phyloP scores from a whole-genome alignment of 1,140 invertebrate genomes.

The Capitella teleta region DNA sequence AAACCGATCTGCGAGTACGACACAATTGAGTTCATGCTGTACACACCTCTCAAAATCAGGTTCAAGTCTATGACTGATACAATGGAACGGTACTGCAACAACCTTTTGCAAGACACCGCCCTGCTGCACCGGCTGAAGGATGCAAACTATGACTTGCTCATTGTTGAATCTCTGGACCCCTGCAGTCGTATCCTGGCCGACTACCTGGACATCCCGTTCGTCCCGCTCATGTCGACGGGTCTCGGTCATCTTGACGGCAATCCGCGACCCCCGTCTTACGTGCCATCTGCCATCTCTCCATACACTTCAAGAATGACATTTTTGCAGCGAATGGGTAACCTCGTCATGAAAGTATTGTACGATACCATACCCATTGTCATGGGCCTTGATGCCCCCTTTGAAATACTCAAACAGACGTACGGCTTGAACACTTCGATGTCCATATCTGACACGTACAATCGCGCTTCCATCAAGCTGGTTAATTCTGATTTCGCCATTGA shows the following conservation, averaged over 20 bases:
- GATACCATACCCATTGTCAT: conserved; percentile 4
- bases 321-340: conserved; percentile 5
- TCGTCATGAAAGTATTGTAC: conserved; percentile 10
- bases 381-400: conserved; percentile 4
- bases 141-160: conserved; percentile 4
- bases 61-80: conserved; percentile 1
- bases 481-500: conserved; percentile 12
- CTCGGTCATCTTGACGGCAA: conserved; percentile 9
- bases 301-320: conserved; percentile 9
- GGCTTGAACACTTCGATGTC: conserved; percentile 2
- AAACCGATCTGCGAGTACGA: conserved; percentile 12
- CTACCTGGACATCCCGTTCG: conserved; percentile 8
- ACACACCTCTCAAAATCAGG: background rate
- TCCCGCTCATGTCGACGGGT: conserved; percentile 8
- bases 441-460: conserved; percentile 3
- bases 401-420: conserved; percentile 6
- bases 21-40: conserved; percentile 8
- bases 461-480: conserved; percentile 7
- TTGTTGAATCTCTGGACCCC: conserved; percentile 9
- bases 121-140: conserved; percentile 5
- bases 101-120: conserved; percentile 3
- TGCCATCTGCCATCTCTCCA: conserved; percentile 6
- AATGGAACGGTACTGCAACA: conserved; percentile 3
- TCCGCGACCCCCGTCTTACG: conserved; percentile 9
- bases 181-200: conserved; percentile 10